Percentiles rank a stretch among this genome's conserved stretches.
phyloP scores from a whole-genome alignment of 2,888 invertebrate genomes.

The Caenorhabditis virilis region DNA sequence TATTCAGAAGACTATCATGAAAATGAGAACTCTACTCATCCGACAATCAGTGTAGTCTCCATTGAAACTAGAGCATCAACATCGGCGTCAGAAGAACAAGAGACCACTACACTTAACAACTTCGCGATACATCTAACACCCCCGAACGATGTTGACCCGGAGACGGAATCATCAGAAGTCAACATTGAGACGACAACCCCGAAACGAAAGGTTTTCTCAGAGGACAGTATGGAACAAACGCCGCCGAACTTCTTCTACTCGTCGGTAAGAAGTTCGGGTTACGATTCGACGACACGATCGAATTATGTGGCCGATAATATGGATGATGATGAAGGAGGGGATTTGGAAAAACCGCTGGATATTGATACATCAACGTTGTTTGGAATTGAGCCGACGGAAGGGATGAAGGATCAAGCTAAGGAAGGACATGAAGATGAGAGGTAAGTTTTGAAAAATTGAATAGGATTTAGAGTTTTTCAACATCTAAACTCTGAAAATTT shows the following conservation, averaged over 20 bases:
- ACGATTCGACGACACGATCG: constrained; percentile 24
- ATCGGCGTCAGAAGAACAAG: constrained; percentile 5
- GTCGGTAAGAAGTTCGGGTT: constrained; percentile 17
- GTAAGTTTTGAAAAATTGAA: too few relatives aligned
- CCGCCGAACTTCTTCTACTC: constrained; percentile 49
- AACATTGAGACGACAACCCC: neutral
- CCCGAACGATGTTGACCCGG: neutral
- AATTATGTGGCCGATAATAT: constrained; percentile 33
- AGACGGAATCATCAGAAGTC: neutral
- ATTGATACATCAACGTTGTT: constrained; percentile 44
- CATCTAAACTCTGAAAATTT: neutral
- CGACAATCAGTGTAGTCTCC: constrained; percentile 31
- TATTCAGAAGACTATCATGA: constrained; percentile 1
- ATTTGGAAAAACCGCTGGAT: constrained; percentile 38
- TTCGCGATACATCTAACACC: neutral
- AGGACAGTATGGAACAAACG: constrained; percentile 46
- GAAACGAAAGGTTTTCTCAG: constrained; percentile 36
- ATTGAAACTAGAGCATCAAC: constrained; percentile 19
- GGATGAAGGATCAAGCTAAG: too few relatives aligned
- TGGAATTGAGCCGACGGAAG: constrained; percentile 36
- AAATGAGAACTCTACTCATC: constrained; percentile 13
- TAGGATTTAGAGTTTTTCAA: too few relatives aligned
- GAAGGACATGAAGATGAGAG: constrained; percentile 1
- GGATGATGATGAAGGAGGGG: constrained; percentile 19
- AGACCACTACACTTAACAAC: constrained; percentile 20